A percentile compares a stretch with the other conserved stretches of the same genome.
Conservation (phyloP, 2,797 vertebrate genomes). For the Lycodopsis pacificus region DNA sequence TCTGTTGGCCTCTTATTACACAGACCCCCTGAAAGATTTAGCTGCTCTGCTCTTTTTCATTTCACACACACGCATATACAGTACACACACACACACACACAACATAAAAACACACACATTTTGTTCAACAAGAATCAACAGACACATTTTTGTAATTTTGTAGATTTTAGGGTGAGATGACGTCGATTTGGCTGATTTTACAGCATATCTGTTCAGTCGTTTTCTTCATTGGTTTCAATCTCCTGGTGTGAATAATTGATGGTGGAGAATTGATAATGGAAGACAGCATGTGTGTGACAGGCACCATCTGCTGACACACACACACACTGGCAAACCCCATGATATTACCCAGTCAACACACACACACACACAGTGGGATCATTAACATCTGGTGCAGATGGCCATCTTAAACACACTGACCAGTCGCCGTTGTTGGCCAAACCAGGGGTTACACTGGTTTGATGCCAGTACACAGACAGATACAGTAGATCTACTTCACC, state of each 20-base stretch:
- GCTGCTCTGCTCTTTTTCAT: slow-evolving; percentile 34
- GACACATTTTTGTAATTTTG: background rate
- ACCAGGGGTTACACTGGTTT: slow-evolving; percentile 16
- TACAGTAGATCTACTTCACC: background rate
- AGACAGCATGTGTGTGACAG: slow-evolving; percentile 65
- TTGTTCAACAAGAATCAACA: background rate
- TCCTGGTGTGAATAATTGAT: slow-evolving; percentile 73
- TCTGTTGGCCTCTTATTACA: slow-evolving; percentile 70
- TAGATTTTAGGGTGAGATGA: background rate
- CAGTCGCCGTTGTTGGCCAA: slow-evolving; percentile 1
- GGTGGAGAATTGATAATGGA: slow-evolving; percentile 63
- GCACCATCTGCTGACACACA: slow-evolving; percentile 72
- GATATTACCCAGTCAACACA: slow-evolving; percentile 6
- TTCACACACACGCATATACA: slow-evolving; percentile 26
- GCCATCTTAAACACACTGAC: slow-evolving; percentile 52
- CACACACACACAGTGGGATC: slow-evolving; percentile 48
- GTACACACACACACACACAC: slow-evolving; percentile 19
- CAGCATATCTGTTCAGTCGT: background rate
- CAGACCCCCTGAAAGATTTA: slow-evolving; percentile 51
- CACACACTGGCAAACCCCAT: slow-evolving; percentile 36
- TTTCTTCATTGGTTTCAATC: slow-evolving; percentile 30
- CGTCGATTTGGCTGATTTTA: background rate
- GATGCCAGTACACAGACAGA: background rate
- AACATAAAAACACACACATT: slow-evolving; percentile 1
- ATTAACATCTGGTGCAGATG: slow-evolving; percentile 82